phyloP scores from a whole-genome alignment of 2,113 vertebrate genomes.

The Plestiodon gilberti region DNA sequence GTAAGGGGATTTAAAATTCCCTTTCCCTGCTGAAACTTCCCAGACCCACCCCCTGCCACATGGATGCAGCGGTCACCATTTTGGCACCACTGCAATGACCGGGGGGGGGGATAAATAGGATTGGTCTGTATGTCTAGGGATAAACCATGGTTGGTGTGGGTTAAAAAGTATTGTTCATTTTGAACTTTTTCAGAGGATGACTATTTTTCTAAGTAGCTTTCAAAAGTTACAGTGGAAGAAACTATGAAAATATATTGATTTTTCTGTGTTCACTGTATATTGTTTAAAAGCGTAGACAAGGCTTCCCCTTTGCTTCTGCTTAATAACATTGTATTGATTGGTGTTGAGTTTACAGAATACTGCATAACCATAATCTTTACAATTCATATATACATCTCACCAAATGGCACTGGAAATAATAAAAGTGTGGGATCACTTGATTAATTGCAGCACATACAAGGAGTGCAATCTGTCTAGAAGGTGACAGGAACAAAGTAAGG shows the following conservation, averaged over 20 bases:
- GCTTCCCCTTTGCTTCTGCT: neutral
- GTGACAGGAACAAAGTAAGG: neutral
- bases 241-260: slow-evolving; percentile 2
- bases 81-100: too few species aligned
- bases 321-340: neutral
- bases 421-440: neutral
- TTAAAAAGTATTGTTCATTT: neutral
- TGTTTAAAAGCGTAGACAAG: neutral
- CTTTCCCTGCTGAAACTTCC: too few species aligned
- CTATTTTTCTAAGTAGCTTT: neutral
- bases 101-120: too few species aligned
- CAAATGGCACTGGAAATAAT: neutral
- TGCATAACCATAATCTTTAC: neutral
- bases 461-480: neutral
- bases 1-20: too few species aligned
- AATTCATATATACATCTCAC: neutral
- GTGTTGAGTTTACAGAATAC: neutral
- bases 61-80: too few species aligned
- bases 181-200: neutral
- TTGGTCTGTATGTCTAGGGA: neutral
- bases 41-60: too few species aligned
- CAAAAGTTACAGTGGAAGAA: neutral
- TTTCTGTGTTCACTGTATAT: slow-evolving; percentile 9
- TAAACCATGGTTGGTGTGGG: neutral
- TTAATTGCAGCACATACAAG: neutral